Conservation (phyloP, 2,113 vertebrate species). For the Thamnophis sirtalis region DNA sequence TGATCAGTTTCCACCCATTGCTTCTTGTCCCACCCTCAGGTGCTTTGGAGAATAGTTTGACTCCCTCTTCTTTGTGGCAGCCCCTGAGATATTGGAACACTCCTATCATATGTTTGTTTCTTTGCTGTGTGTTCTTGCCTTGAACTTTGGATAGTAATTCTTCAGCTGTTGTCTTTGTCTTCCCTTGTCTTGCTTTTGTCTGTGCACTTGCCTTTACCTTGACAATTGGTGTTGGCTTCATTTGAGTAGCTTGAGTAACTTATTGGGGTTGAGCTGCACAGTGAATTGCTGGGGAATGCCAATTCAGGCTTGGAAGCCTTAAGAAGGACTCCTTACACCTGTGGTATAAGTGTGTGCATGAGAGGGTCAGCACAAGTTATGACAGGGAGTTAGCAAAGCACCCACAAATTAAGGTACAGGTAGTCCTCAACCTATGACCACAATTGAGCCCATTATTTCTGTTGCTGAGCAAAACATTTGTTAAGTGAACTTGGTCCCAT, state of each 20-base stretch:
- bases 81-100: no score
- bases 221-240: not conserved
- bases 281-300: not conserved
- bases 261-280: not conserved
- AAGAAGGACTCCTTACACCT: not conserved
- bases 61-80: no score
- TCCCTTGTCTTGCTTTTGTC: not conserved
- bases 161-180: not conserved
- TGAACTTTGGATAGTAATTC: not conserved
- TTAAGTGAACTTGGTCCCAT: not conserved
- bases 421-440: not conserved
- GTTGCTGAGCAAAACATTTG: not conserved
- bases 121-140: not conserved
- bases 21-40: no score
- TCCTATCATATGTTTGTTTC: not conserved
- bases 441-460: not conserved
- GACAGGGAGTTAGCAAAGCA: not conserved
- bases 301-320: not conserved
- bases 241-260: not conserved
- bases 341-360: not conserved
- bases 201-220: not conserved
- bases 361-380: not conserved
- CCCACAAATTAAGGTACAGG: not conserved
- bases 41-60: no score
- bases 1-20: no score